A percentile compares a stretch with the other conserved stretches of the same genome.
phyloP scores from a whole-genome alignment of 2,888 invertebrate genomes.

The Chloromyia formosa region DNA sequence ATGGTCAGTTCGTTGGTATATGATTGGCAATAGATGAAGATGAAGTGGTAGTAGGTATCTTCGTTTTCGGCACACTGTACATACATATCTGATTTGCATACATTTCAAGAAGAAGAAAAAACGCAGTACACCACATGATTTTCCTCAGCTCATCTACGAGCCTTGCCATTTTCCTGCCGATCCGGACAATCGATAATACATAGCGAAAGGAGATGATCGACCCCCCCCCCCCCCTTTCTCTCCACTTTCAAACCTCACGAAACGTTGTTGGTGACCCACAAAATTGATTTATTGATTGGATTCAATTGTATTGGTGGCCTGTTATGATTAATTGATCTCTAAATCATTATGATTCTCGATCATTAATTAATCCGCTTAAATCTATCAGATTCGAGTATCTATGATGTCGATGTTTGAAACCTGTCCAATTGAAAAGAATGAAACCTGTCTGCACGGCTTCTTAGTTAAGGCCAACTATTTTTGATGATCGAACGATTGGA shows the following conservation, averaged over 20 bases:
- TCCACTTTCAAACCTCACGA: neutral
- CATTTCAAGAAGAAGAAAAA: no score
- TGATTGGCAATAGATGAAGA: slow-evolving; percentile 21
- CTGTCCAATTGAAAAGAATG: slow-evolving; percentile 21
- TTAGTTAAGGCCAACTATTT: neutral
- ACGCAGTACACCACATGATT: no score
- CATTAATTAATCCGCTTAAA: slow-evolving; percentile 46
- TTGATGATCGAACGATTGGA: neutral
- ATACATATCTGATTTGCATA: no score
- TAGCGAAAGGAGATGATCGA: neutral
- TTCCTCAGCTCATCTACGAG: neutral
- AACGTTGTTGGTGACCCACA: slow-evolving; percentile 42
- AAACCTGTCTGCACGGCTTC: slow-evolving; percentile 38
- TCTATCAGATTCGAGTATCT: slow-evolving; percentile 34
- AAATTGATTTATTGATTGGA: slow-evolving; percentile 45
- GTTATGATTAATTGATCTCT: slow-evolving; percentile 51
- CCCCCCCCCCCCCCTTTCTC: neutral
- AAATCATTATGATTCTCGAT: slow-evolving; percentile 50
- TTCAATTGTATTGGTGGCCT: slow-evolving; percentile 39
- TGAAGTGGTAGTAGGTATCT: no score
- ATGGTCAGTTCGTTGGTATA: no score
- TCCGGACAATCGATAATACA: neutral
- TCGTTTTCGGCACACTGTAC: neutral
- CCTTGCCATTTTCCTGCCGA: neutral
- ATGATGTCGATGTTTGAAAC: slow-evolving; percentile 23